Conservation (phyloP, 2,888 invertebrate genomes). For the Anoncus sp. region DNA sequence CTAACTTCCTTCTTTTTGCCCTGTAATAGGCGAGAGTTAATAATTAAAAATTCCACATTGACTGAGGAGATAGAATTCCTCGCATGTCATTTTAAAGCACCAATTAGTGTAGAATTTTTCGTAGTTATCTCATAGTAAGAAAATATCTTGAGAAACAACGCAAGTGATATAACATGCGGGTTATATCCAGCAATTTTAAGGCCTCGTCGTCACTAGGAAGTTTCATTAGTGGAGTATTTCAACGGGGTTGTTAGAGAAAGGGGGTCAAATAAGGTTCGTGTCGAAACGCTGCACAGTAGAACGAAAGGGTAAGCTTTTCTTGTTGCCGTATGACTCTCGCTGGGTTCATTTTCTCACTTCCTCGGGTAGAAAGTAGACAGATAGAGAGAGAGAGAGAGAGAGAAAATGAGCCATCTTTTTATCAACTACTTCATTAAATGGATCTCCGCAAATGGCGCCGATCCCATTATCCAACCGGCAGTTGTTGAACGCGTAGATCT, state of each 20-base stretch:
- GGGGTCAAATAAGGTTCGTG: slow-evolving; percentile 5
- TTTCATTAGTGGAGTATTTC: slow-evolving; percentile 58
- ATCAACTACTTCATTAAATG: slow-evolving; percentile 72
- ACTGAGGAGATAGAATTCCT: background rate
- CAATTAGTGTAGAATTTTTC: background rate
- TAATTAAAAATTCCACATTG: background rate
- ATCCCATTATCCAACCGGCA: slow-evolving; percentile 68
- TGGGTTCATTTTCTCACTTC: slow-evolving; percentile 10
- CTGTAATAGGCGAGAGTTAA: too few relatives aligned
- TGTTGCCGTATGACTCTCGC: slow-evolving; percentile 16
- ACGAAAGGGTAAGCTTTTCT: slow-evolving; percentile 33
- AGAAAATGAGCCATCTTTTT: slow-evolving; percentile 67
- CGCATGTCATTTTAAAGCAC: background rate
- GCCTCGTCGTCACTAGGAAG: slow-evolving; percentile 39
- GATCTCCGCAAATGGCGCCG: slow-evolving; percentile 69
- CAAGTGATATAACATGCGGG: background rate
- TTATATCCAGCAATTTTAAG: slow-evolving; percentile 22
- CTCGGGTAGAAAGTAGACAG: slow-evolving; percentile 17
- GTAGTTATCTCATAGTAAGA: background rate
- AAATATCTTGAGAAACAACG: slow-evolving; percentile 9
- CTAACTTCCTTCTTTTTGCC: too few relatives aligned
- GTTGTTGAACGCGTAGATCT: slow-evolving; percentile 51
- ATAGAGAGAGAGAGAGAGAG: background rate
- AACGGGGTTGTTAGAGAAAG: slow-evolving; percentile 33
- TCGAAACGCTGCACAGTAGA: slow-evolving; percentile 18